Evolutionary conservation across 2,113 vertebrate species (phyloP).

Genomic region (Syngnathus floridae): DNA sequence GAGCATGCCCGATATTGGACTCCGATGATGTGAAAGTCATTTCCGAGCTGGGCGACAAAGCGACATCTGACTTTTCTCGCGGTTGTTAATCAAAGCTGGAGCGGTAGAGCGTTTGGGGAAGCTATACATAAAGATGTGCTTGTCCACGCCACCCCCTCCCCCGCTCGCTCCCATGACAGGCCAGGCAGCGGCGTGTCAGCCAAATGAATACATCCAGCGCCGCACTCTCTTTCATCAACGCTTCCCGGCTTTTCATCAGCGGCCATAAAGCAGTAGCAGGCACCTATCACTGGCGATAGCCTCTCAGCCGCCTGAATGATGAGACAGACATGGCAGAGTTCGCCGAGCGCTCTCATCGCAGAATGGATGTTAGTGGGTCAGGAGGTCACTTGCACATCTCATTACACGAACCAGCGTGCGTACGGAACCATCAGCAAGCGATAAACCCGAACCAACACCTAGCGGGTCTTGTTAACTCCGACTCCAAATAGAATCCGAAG

Average conservation of each 20-base stretch:
- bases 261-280: slow-evolving; percentile 59
- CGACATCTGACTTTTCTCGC: slow-evolving; percentile 55
- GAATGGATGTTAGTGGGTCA: slow-evolving; percentile 66
- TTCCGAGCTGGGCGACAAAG: slow-evolving; percentile 55
- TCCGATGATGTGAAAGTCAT: slow-evolving; percentile 68
- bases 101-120: slow-evolving; percentile 46
- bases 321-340: slow-evolving; percentile 54
- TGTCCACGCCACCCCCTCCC: slow-evolving; percentile 32
- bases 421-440: neutral
- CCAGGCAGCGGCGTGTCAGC: slow-evolving; percentile 45
- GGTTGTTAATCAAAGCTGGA: slow-evolving; percentile 62
- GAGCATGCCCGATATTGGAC: slow-evolving; percentile 54
- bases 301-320: slow-evolving; percentile 59
- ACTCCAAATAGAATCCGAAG: slow-evolving; percentile 19
- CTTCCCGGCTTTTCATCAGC: slow-evolving; percentile 64
- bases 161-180: slow-evolving; percentile 23
- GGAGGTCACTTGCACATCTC: slow-evolving; percentile 50
- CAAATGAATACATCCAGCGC: slow-evolving; percentile 61
- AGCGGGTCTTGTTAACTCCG: slow-evolving; percentile 16
- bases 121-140: slow-evolving; percentile 70
- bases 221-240: slow-evolving; percentile 56
- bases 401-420: slow-evolving; percentile 42
- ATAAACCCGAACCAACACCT: slow-evolving; percentile 5
- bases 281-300: slow-evolving; percentile 57
- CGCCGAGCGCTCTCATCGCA: slow-evolving; percentile 46